phyloP scores from a whole-genome alignment of 2,888 invertebrate species.

The Mythimna ferrago region DNA sequence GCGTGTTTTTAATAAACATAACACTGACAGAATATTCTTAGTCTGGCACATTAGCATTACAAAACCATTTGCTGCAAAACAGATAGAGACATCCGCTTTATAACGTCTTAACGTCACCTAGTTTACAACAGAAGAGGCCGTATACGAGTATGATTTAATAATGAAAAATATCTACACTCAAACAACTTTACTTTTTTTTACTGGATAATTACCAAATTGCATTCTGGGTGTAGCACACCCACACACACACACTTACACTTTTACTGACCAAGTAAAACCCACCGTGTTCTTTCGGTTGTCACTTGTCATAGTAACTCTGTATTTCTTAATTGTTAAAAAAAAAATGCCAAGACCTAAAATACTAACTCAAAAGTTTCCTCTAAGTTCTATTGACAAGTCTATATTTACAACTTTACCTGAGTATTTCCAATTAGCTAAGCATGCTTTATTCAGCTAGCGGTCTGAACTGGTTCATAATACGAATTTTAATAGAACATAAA shows the following conservation, averaged over 20 bases:
- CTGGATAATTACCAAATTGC: no score
- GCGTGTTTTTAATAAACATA: constrained; percentile 11
- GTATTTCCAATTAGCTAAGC: neutral
- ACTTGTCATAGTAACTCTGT: no score
- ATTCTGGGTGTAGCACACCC: no score
- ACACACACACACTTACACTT: no score
- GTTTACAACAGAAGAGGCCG: neutral
- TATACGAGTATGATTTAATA: neutral
- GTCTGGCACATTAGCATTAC: constrained; percentile 36
- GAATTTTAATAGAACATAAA: neutral
- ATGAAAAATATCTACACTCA: neutral
- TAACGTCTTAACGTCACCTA: constrained; percentile 14
- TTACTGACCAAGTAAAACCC: no score
- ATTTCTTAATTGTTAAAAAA: no score
- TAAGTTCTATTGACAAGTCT: neutral
- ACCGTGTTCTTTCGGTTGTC: no score
- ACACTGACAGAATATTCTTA: constrained; percentile 20
- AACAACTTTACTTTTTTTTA: no score
- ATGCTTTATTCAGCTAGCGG: neutral
- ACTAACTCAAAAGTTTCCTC: neutral
- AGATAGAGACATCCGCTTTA: constrained; percentile 48
- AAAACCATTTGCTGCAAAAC: constrained; percentile 35
- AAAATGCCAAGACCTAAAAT: neutral
- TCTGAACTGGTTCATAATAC: neutral
- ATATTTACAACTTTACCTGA: neutral